These are phyloP conservation scores for Lithodes maja DNA, from an alignment of 2,888 invertebrate genomes.

Conservation along the genomic window DNA sequence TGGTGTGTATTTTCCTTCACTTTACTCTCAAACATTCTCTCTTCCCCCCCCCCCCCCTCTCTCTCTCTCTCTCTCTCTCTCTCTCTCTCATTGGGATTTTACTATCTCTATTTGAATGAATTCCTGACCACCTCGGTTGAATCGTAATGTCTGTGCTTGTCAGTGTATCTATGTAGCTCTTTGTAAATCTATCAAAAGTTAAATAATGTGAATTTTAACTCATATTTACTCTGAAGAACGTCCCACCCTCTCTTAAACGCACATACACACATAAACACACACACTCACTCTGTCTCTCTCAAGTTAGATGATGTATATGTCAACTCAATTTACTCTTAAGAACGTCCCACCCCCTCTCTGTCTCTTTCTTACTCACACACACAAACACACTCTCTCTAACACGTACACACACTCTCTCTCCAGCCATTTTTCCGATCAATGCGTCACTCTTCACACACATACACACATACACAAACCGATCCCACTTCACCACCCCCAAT, in stretches of 20 bases:
- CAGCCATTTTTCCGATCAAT: neutral
- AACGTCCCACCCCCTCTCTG: neutral
- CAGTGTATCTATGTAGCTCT: too few relatives aligned
- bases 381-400: neutral
- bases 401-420: neutral
- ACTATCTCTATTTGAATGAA: too few relatives aligned
- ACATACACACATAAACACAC: too few relatives aligned
- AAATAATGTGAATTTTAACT: too few relatives aligned
- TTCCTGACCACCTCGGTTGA: too few relatives aligned
- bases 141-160: too few relatives aligned
- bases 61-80: neutral
- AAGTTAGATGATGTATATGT: neutral
- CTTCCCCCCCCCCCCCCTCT: neutral
- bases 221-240: too few relatives aligned
- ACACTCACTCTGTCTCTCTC: neutral
- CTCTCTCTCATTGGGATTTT: too few relatives aligned
- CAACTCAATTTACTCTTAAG: neutral
- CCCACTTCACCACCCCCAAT: too few relatives aligned
- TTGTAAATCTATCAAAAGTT: too few relatives aligned
- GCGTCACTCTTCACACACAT: neutral
- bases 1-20: neutral
- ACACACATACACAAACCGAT: too few relatives aligned
- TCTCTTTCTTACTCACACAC: neutral
- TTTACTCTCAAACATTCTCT: neutral
- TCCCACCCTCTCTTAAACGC: too few relatives aligned